Conservation (phyloP, 2,888 invertebrate genomes). For the Drosophila lutescens region DNA sequence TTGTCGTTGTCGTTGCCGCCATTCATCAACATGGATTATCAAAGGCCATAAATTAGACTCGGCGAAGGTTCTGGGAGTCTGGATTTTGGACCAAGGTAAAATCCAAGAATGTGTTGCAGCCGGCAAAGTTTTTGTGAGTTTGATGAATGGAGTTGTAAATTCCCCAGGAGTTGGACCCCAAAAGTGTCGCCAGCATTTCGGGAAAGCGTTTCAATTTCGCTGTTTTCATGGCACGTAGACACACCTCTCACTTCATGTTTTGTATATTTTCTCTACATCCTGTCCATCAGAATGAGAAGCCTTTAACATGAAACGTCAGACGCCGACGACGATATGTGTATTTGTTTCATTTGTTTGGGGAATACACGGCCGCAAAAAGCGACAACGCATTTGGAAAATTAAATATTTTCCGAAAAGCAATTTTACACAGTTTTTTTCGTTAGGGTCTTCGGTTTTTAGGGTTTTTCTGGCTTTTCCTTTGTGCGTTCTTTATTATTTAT, state of each 20-base stretch:
- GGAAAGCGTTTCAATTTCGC: constrained; percentile 36
- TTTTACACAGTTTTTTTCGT: constrained; percentile 28
- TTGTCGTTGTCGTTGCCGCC: constrained; percentile 40
- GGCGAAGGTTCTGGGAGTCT: constrained; percentile 34
- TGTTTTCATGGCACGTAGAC: constrained; percentile 27
- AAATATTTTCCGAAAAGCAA: constrained; percentile 48
- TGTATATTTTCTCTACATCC: constrained; percentile 11
- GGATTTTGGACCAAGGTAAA: constrained; percentile 27
- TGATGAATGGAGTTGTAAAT: constrained; percentile 70
- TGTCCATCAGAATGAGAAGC: constrained; percentile 59
- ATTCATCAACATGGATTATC: constrained; percentile 74
- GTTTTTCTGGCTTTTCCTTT: constrained; percentile 4
- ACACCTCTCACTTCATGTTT: constrained; percentile 7
- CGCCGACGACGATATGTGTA: constrained; percentile 3
- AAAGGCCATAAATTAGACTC: constrained; percentile 69
- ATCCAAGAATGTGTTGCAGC: constrained; percentile 18
- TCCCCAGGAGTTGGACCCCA: constrained; percentile 18
- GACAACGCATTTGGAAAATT: constrained; percentile 53
- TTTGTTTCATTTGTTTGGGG: constrained; percentile 52
- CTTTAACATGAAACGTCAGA: constrained; percentile 31
- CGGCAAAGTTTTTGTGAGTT: constrained; percentile 43
- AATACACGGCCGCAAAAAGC: constrained; percentile 33
- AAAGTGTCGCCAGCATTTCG: constrained; percentile 22
- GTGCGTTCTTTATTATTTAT: constrained; percentile 63
- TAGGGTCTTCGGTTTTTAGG: constrained; percentile 29